Evolutionary conservation across 2,797 vertebrate species (phyloP), one percentile per base, ranked within the genome.

Genomic region (Carapus acus): DNA sequence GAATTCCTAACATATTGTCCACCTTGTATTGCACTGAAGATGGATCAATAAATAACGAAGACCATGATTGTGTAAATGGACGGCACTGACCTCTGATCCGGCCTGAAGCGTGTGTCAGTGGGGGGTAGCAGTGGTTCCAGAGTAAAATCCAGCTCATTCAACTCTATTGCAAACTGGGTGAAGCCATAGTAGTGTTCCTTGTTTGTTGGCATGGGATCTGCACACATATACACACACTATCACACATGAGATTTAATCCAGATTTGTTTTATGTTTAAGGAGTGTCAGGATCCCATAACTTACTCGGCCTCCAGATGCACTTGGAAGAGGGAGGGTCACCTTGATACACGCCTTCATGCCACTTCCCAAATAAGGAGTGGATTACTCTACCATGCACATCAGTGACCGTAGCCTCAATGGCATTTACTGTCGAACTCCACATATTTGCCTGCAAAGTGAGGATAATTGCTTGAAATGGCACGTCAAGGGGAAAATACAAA

Each of bases 261-360:
- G 24, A 5, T 4, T 27, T 27, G 24, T 27, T 27, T 27, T 4
- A 27, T 27, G 24, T n/a, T n/a, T n/a, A 8, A 27, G 5, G 24
- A 4, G 24, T 27, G 4, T 27, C 5, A 8, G 4, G 24, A 27
- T 5, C 5, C 24, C 4, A 27, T 37, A 21, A 92, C 94, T 91
- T 62, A 99, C 96, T 93, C 54, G 94, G 87, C 92, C 93, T 92
- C 96, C 96, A 99, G 76, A 97, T 77, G 65, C 93, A 95, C 0
- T 85, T 86, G 50, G 94, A 86, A 14, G 90, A 90, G 1, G 94
- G 91, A 0, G 90, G 81, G 13, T 90, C 87, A 4, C 94, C 94
- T 15, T 89, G 90, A 73, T 93, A 98, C 51, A 99, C 79, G 8
- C 90, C 92, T 49, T 99, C 96, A 0, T 94, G 89, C 96, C 96